Evolutionary conservation across 2,113 vertebrate genomes (phyloP), one percentile per base, ranked within the genome.

Genomic region (Laterallus jamaicensis): DNA sequence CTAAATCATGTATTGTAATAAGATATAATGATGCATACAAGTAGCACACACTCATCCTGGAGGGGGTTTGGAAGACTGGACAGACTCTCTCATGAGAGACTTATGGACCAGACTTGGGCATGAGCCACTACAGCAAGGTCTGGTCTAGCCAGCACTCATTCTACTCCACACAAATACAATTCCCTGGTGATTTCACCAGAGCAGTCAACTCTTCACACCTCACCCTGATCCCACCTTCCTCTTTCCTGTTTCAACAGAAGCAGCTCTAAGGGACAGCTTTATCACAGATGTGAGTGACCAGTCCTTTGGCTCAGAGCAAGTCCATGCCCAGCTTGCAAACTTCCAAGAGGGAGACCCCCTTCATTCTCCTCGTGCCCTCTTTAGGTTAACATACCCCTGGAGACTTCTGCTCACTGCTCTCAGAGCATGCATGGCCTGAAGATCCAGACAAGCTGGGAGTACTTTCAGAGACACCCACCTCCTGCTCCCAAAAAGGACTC

Each of bases 31-130:
- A 63, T 78, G 55, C 50, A 52, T 74, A 28, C 37, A 50, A 81
- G 47, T 25, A 82, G 21, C 50, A 68, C 1, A 1, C 3, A 12
- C 12, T 44, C 44, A 42, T 67, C 22, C 3, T 22, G 4, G n/a
- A n/a, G 81, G 12, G 2, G 25, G 52, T 81, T 69, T 58, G 60
- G 17, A 85, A 68, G 13, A 59, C 3, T 1, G 28, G 14, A 92
- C 28, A 82, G 21, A 55, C 7, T 54, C 37, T 55, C 9, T 62
- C 5, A 2, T 39, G 42, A 42, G 42, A 42, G 42, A n/a, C 2
- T 2, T 39, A 67, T 0, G 0, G 47, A 82, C 25, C 18, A 71
- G 13, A 44, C 12, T 32, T 4, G 4, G 40, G 47, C 28, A 37
- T 8, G 12, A 79, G 21, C 55, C 6, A 2, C 2, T 28, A 56